These are phyloP conservation scores for Chrysocyon brachyurus DNA, from an alignment of 2,797 vertebrate species.

Conservation along the genomic window DNA sequence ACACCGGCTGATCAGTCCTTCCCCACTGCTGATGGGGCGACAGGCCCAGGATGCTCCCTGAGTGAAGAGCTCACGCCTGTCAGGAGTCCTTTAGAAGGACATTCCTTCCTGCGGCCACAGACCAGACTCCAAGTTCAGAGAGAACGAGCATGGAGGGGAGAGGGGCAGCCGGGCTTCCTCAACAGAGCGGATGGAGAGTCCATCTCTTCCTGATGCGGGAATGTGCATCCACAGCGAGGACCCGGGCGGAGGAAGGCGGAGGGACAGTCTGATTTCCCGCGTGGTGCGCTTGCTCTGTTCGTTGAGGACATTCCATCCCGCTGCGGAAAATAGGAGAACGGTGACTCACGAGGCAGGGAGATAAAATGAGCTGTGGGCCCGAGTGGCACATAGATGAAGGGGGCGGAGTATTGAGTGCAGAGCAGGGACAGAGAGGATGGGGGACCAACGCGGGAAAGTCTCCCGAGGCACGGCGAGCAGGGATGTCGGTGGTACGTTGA, in stretches of 20 bases:
- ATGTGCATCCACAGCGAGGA: background rate
- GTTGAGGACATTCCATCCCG: background rate
- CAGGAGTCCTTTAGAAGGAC: background rate
- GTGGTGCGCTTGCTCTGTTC: background rate
- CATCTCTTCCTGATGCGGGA: background rate
- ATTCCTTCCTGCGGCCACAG: background rate
- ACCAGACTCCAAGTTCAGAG: background rate
- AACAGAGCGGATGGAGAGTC: background rate
- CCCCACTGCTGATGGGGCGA: background rate
- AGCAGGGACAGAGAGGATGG: no score
- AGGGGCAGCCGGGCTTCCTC: background rate
- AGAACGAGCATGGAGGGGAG: background rate
- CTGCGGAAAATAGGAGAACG: no score
- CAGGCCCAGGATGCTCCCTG: background rate
- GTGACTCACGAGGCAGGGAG: background rate
- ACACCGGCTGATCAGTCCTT: background rate
- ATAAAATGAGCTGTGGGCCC: background rate
- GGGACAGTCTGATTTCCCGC: background rate
- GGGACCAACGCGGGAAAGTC: background rate
- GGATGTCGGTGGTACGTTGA: background rate
- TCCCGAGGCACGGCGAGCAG: rapidly evolving
- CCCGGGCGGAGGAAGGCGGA: background rate
- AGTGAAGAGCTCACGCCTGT: background rate
- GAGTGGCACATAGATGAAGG: background rate
- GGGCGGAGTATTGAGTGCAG: background rate